phyloP scores from a whole-genome alignment of 2,113 vertebrate species.

The Hemichromis elongatus region DNA sequence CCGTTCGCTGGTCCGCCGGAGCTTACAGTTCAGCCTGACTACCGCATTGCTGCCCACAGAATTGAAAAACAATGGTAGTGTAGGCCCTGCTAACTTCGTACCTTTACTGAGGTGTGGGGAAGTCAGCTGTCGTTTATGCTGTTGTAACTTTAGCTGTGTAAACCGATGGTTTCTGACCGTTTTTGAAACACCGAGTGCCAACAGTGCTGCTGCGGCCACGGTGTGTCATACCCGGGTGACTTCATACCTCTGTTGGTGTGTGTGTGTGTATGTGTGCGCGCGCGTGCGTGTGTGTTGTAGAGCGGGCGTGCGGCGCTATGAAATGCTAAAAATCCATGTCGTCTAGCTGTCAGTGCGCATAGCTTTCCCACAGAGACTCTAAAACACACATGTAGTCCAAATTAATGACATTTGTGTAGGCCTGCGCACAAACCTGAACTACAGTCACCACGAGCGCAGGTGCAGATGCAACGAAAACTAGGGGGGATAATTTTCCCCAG shows the following conservation, averaged over 20 bases:
- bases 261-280: not conserved
- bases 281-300: not conserved
- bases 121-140: not conserved
- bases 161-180: not conserved
- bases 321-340: not conserved
- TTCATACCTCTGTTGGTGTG: constrained; percentile 39
- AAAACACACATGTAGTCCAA: not conserved
- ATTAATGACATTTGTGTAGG: not conserved
- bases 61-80: not conserved
- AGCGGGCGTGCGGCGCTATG: not conserved
- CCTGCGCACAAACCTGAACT: not conserved
- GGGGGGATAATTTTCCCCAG: not conserved
- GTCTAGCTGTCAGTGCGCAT: not conserved
- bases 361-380: not conserved
- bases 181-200: not conserved
- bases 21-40: constrained; percentile 38
- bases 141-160: not conserved
- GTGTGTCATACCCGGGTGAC: constrained; percentile 57
- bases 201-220: constrained; percentile 24
- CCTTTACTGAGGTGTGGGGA: not conserved
- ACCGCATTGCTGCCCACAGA: constrained; percentile 53
- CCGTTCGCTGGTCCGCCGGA: constrained; percentile 28
- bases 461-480: not conserved
- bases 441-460: not conserved
- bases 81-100: constrained; percentile 18